Evolutionary conservation across 1,140 invertebrate genomes (phyloP), one percentile per base, ranked within the genome.

Genomic region (Drosophila athabasca): DNA sequence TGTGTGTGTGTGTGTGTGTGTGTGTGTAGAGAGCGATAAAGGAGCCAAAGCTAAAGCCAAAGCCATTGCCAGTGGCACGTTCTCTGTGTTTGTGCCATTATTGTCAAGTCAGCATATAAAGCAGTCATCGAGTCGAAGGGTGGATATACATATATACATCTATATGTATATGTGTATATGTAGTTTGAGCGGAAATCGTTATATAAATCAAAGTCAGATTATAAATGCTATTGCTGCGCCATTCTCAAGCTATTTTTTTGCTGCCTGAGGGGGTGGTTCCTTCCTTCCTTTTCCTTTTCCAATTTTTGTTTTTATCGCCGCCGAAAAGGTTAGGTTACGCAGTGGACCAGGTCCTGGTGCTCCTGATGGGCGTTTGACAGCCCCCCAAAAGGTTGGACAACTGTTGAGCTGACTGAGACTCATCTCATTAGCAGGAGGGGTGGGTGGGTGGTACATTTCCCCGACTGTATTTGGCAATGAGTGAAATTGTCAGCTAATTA

Each of bases 121-220:
- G 61, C 82, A 81, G 64, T 53, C 29, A 68, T 11, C 35, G 35
- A 26, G 24, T 39, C 11, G 35, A 35, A 65, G 69, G 69, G 69
- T 73, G 52, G 17, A 19, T 19, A 19, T 19, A 19, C 1, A 19
- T 19, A 19, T 1, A 19, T 19, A 19, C 17, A 19, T 19, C 0
- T 19, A 19, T 19, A 19, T 19, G 17, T 19, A 1, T 19, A 1
- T 19, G 17, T 19, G 17, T 19, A 19, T 19, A 1, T 19, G 17
- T 65, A 74, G 66, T 79, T 88, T 71, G 77, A 83, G 65, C 83
- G 83, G 83, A 88, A 88, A 88, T 88, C 83, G 83, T 88, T 88
- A 88, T 88, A 88, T 88, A 88, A 88, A 88, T 88, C 83, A 88
- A 88, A 79, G 83, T 83, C 83, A 88, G 83, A 83, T 87, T 87